Base-by-base conservation (phyloP, 2,888 invertebrate genomes). In the Platerodrilus igneus region DNA sequence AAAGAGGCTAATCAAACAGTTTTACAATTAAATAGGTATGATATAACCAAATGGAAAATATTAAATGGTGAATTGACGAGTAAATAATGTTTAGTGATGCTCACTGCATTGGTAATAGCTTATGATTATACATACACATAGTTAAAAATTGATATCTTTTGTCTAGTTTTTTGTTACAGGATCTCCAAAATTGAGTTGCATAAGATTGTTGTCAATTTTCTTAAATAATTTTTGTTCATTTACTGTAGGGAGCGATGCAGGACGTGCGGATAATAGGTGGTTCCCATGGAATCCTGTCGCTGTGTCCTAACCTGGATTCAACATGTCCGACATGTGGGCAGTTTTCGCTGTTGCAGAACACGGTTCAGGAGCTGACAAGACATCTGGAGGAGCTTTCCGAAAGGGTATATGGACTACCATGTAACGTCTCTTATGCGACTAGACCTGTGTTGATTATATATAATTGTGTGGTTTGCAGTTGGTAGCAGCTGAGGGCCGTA, bases 271-370 rank as follows among this genome's bases (percentile, higher is more conserved):
- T 92, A 68, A 84, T 89, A 64, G 81, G 83, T 60, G 87, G 87
- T 57, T 81, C 88, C 46, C 85, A 89, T 69, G 91, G 91, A 51
- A 87, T 89, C 70, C 74, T 88, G 62, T 76, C 82, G 58, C 87
- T 90, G 69, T 92, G 92, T 72, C 90, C 90, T 47, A 80, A 83
- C 58, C 74, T 86, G 68, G 86, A 89, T 69, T 82, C 86, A 57
- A 83, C 82, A 63, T 92, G 92, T 70, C 91, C 91, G 49, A 89
- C 90, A 29, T 92, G 91, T 70, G 90, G 89, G 54, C 87, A 91
- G 71, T 91, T 87, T 72, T 80, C 84, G 57, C 74, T 83, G 65
- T 76, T 92, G 63, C 86, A 89, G 72, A 81, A 81, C 61, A 85
- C 85, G 47, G 86, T 91, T 59, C 81, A 82, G 67, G 81, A 83